Percentiles rank a stretch among this genome's conserved stretches.
Evolutionary conservation across 2,888 invertebrate genomes (phyloP).

Genomic region (Eupithecia exiguata): DNA sequence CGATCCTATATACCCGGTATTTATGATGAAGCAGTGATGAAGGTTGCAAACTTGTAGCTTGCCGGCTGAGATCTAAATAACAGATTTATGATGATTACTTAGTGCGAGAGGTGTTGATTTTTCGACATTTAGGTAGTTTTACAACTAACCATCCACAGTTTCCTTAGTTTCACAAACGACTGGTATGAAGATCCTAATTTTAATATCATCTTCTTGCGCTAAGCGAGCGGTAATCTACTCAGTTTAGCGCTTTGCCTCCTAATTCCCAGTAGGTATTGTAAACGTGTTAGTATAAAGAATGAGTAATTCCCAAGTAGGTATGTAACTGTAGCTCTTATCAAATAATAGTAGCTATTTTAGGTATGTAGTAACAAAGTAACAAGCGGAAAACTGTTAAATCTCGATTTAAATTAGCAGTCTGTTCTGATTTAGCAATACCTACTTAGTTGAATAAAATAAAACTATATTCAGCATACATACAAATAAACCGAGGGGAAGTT

Average conservation of each 20-base stretch:
- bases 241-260: neutral
- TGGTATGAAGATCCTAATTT: neutral
- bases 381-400: neutral
- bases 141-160: neutral
- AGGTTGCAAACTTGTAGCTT: constrained; percentile 8
- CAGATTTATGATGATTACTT: no score
- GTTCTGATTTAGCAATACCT: neutral
- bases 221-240: neutral
- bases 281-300: neutral
- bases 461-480: no score
- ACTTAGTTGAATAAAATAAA: no score
- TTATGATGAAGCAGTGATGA: no score
- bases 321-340: neutral
- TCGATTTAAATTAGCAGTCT: neutral
- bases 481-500: no score
- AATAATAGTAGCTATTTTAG: neutral
- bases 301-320: neutral
- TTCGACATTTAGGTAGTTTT: neutral
- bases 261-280: neutral
- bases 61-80: neutral
- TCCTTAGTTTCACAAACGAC: neutral
- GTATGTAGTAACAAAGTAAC: neutral
- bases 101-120: no score
- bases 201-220: neutral
- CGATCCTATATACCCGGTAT: no score